Conservation (phyloP, 2,888 invertebrate species). For the Dastarcus helophoroides region DNA sequence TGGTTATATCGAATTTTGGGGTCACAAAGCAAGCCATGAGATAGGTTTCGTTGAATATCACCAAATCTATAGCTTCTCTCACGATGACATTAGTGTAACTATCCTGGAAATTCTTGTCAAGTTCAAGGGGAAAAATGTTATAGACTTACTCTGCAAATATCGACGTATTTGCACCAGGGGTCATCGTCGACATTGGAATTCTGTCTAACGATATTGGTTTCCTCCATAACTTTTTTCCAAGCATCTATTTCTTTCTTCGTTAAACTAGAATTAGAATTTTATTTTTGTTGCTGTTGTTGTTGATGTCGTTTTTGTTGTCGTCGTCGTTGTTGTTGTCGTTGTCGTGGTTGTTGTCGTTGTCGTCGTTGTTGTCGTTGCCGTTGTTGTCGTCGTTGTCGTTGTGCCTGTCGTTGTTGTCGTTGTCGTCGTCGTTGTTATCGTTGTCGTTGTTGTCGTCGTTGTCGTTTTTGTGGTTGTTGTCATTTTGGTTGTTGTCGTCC, state of each 20-base stretch:
- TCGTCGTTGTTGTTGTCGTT: too few relatives aligned
- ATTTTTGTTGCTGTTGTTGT: too few relatives aligned
- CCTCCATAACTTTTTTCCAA: conserved; percentile 24
- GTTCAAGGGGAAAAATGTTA: too few relatives aligned
- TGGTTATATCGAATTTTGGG: conserved; percentile 39
- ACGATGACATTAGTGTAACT: conserved; percentile 21
- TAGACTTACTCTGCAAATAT: conserved; percentile 34
- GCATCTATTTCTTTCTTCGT: conserved; percentile 18
- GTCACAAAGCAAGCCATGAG: conserved; percentile 39
- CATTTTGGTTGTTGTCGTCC: too few relatives aligned
- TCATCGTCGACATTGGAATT: conserved; percentile 6
- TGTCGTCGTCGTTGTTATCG: too few relatives aligned
- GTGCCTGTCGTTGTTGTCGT: too few relatives aligned
- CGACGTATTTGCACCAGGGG: conserved; percentile 41
- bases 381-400: too few relatives aligned
- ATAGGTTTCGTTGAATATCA: conserved; percentile 21
- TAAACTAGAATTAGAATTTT: too few relatives aligned
- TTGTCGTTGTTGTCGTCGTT: too few relatives aligned
- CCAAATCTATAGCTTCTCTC: conserved; percentile 15
- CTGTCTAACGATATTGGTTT: conserved; percentile 3
- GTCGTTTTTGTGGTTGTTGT: too few relatives aligned
- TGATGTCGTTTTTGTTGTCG: conserved; percentile 3
- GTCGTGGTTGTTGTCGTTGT: too few relatives aligned
- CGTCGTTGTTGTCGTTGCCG: too few relatives aligned
- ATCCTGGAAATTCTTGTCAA: conserved; percentile 16